A percentile compares a stretch with the other conserved stretches of the same genome.
These are phyloP conservation scores for Melanotaenia boesemani DNA, from an alignment of 2,797 vertebrate genomes.

Conservation along the genomic window DNA sequence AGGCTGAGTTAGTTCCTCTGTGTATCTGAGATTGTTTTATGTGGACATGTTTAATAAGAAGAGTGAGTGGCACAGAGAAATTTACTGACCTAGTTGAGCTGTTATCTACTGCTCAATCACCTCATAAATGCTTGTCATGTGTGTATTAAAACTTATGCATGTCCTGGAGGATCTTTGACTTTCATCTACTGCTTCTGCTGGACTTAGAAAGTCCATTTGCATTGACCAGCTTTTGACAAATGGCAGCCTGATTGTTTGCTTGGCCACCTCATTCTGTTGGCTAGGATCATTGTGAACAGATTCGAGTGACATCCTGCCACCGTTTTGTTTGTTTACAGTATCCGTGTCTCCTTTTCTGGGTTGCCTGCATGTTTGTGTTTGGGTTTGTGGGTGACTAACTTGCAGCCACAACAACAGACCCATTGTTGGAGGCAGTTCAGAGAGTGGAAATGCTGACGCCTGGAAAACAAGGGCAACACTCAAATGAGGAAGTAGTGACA, in stretches of 20 bases:
- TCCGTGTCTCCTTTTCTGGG: slow-evolving; percentile 55
- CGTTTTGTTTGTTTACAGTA: slow-evolving; percentile 77
- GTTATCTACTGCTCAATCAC: slow-evolving; percentile 45
- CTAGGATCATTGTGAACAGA: slow-evolving; percentile 45
- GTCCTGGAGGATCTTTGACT: slow-evolving; percentile 25
- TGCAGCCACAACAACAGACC: slow-evolving; percentile 65
- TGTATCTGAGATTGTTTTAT: slow-evolving; percentile 25
- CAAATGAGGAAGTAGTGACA: slow-evolving; percentile 38
- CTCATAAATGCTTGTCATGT: slow-evolving; percentile 34
- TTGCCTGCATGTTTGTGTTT: slow-evolving; percentile 75
- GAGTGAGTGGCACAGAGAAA: neutral
- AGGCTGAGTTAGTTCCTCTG: slow-evolving; percentile 31
- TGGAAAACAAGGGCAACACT: slow-evolving; percentile 54
- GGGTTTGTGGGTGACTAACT: slow-evolving; percentile 63
- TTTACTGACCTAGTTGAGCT: slow-evolving; percentile 24
- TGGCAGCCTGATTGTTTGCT: slow-evolving; percentile 52
- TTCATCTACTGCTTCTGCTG: neutral
- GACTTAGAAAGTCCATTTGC: neutral
- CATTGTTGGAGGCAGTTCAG: slow-evolving; percentile 70
- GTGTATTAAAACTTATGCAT: slow-evolving; percentile 40
- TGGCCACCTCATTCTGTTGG: slow-evolving; percentile 36
- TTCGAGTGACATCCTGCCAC: slow-evolving; percentile 75
- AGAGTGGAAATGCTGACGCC: slow-evolving; percentile 72
- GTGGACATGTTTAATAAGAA: slow-evolving; percentile 46
- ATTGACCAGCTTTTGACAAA: slow-evolving; percentile 18